Evolutionary conservation across 1,140 invertebrate species (phyloP), one percentile per base, ranked within the genome.

Genomic region (Drosophila kurseongensis): DNA sequence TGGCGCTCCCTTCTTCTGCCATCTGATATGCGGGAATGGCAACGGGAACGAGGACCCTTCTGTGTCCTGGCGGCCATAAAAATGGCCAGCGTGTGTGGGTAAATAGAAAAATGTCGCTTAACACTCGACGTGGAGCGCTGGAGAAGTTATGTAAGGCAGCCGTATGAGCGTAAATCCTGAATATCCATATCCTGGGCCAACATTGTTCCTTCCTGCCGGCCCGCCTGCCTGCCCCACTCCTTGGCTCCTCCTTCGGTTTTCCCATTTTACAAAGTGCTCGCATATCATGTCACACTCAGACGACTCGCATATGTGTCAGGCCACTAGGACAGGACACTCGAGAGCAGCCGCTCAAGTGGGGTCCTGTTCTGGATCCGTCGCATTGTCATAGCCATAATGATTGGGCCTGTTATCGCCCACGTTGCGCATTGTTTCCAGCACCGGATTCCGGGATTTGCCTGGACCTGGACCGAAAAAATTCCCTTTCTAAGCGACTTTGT

Each of bases 211-310:
- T 50, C 66, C 65, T 65, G 41, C 27, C 44, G n/a, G n/a, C n/a
- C n/a, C n/a, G 45, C 66, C 65, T 65, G 27, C 18, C 45, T 18
- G 18, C 18, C 18, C 2, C 18, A 18, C 18, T 1, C 18, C 18
- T n/a, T 18, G 38, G 14, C 45, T 23, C 13, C 60, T 62, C 38
- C 60, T 62, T 62, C 54, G 35, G 12, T 78, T 84, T 89, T 89
- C 79, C 85, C 84, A 89, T 89, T 89, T 89, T 84, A 89, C 84
- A 89, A 89, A 89, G 84, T 90, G 88, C 88, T 88, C 88, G 88
- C 88, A 91, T 91, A 91, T 90, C 82, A 88, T 91, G 88, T 91
- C 88, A 90, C 82, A 91, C 77, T 81, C 88, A 91, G 80, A 76
- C 88, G 80, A 78, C 71, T 80, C 80, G 59, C 85, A 89, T 89